A percentile compares a stretch with the other conserved stretches of the same genome.
Conservation (phyloP, 2,113 vertebrate species). For the Ceyx margarethae region DNA sequence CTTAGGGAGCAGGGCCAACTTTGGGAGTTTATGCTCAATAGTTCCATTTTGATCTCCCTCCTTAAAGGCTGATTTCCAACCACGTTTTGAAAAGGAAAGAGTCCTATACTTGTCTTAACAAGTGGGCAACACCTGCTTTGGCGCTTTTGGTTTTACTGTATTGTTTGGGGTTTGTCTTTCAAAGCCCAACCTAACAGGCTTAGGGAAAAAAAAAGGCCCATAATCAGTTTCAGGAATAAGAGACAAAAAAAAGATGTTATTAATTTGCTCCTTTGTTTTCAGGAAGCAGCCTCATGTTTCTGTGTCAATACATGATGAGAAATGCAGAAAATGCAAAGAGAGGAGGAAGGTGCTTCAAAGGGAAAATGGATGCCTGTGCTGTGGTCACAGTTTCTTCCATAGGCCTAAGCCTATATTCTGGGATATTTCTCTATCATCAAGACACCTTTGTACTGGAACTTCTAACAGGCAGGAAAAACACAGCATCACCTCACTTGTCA, state of each 20-base stretch:
- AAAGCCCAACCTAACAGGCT: background rate
- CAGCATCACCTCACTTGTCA: background rate
- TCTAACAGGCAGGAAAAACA: background rate
- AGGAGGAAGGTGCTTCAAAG: background rate
- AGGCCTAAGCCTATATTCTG: background rate
- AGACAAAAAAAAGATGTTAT: conserved; percentile 5
- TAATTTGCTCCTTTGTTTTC: conserved; percentile 18
- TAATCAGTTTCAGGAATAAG: background rate
- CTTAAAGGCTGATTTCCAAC: conserved; percentile 26
- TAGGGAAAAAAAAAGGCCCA: background rate
- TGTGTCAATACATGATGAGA: background rate
- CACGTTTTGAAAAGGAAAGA: background rate
- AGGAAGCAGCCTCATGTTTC: background rate
- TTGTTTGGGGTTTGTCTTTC: conserved; percentile 9
- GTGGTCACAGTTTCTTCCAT: background rate
- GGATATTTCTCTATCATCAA: background rate
- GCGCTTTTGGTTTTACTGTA: background rate
- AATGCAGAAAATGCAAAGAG: conserved; percentile 18
- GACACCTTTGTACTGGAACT: conserved; percentile 1
- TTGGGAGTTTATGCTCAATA: background rate
- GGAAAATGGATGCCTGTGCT: background rate
- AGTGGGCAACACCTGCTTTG: conserved; percentile 38
- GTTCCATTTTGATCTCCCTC: background rate
- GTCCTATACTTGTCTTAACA: conserved; percentile 31
- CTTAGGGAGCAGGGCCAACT: background rate